These are phyloP conservation scores for Philopotamus ludificatus DNA, from an alignment of 1,140 invertebrate genomes.

Conservation along the genomic window DNA sequence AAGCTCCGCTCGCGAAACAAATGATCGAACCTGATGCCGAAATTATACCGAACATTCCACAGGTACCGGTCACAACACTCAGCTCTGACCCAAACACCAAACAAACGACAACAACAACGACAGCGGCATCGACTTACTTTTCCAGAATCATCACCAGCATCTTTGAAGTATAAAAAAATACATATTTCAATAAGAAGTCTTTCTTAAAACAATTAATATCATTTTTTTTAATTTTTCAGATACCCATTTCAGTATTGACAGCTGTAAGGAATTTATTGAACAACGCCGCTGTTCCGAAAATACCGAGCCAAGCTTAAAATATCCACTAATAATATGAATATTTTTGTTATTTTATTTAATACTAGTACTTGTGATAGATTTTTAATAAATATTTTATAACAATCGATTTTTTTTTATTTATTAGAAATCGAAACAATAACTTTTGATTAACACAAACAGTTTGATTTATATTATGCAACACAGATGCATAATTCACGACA, in stretches of 20 bases:
- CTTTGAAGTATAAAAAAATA: conserved; percentile 32
- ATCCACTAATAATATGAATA: neutral
- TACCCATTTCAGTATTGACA: conserved; percentile 35
- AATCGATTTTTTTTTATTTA: neutral
- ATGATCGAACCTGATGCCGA: neutral
- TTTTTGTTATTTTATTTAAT: too few species aligned
- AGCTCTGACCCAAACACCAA: neutral
- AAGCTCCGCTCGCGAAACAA: neutral
- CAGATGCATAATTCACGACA: conserved; percentile 6
- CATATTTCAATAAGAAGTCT: neutral
- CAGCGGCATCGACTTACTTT: conserved; percentile 25
- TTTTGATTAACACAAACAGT: neutral
- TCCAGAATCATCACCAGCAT: conserved; percentile 39
- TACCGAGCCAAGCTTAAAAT: neutral
- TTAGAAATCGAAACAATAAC: neutral
- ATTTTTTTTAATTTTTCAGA: conserved; percentile 33
- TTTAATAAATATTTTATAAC: neutral
- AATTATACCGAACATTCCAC: neutral
- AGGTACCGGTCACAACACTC: conserved; percentile 13
- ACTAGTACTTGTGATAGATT: too few species aligned
- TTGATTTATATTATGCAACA: neutral
- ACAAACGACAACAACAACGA: neutral
- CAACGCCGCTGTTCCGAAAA: conserved; percentile 27
- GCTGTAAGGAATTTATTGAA: conserved; percentile 35
- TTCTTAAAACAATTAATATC: neutral